These are phyloP conservation scores for Umimayanthus chanpuru DNA, from an alignment of 92 coral and sea anemone genomes.

Conservation along the genomic window DNA sequence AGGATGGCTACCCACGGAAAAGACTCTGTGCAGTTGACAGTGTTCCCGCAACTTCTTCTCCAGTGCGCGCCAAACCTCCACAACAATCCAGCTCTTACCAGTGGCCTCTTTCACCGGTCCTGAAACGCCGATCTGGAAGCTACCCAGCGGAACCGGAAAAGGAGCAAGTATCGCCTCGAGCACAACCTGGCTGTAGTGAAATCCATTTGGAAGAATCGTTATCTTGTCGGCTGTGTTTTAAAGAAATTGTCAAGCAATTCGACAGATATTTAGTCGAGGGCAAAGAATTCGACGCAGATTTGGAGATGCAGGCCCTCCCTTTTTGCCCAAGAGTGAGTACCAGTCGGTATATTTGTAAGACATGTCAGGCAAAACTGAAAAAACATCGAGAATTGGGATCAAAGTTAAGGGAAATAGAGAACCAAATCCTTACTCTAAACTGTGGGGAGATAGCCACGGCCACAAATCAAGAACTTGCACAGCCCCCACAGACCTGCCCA, in stretches of 20 bases:
- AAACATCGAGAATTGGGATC: conserved; percentile 4
- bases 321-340: conserved; percentile 32
- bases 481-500: too few relatives aligned
- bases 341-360: conserved; percentile 36
- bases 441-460: background rate
- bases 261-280: conserved; percentile 29
- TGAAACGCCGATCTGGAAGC: background rate
- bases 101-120: conserved; percentile 23
- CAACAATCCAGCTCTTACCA: background rate
- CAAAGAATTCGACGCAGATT: conserved; percentile 20
- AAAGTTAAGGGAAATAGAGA: conserved; percentile 16
- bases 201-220: too few relatives aligned
- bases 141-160: background rate
- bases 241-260: conserved; percentile 10
- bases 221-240: background rate
- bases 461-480: too few relatives aligned
- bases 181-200: too few relatives aligned
- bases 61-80: background rate
- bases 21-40: background rate
- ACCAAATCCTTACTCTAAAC: background rate
- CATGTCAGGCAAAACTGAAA: conserved; percentile 33
- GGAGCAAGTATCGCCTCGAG: background rate
- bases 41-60: background rate
- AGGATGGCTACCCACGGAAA: conserved; percentile 24
- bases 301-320: conserved; percentile 27